Evolutionary conservation across 1,140 invertebrate species (phyloP), one percentile per base, ranked within the genome.

Genomic region (Bombus pascuorum): DNA sequence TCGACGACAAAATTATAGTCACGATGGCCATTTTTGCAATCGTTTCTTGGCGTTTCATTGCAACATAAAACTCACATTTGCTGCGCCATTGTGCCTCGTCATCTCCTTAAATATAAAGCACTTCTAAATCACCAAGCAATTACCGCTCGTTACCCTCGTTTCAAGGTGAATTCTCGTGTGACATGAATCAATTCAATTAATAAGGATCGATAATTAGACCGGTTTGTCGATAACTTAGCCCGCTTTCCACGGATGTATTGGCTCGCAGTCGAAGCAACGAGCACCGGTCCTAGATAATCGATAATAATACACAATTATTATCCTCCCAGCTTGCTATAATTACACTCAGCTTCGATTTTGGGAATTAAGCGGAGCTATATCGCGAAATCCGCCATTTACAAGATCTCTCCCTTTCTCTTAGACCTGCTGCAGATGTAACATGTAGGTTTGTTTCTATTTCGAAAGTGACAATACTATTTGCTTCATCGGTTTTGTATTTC

Each of bases 161-260:
- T 28, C 47, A 3, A 47, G 42, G n/a, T 47, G 66, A 62, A 44
- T 57, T n/a, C 53, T 15, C 42, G 37, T 25, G 25, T 44, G 28
- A 9, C 39, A 34, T 79, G 47, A 78, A 78, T 79, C 82, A 84
- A 71, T 84, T 78, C 53, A 72, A 84, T 84, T 84, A 84, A 83
- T 78, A 72, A 79, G 75, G 75, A 76, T 83, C 81, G 73, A 79
- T 79, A 84, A 84, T 84, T 72, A 84, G 66, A 79, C 65, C 47
- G 82, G 65, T 44, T 57, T 39, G 22, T 44, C 82, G 66, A 79
- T 84, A 71, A 84, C 82, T 84, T 71, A 75, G 53, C 66, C 47
- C 53, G 74, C 65, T 84, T 84, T 84, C 75, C 39, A n/a, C 66
- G 53, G 39, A 79, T 77, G 79, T 47, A 71, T 71, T 79, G 74